These are phyloP conservation scores for Notarius quadriscutis DNA, from an alignment of 2,113 vertebrate species.

Conservation along the genomic window DNA sequence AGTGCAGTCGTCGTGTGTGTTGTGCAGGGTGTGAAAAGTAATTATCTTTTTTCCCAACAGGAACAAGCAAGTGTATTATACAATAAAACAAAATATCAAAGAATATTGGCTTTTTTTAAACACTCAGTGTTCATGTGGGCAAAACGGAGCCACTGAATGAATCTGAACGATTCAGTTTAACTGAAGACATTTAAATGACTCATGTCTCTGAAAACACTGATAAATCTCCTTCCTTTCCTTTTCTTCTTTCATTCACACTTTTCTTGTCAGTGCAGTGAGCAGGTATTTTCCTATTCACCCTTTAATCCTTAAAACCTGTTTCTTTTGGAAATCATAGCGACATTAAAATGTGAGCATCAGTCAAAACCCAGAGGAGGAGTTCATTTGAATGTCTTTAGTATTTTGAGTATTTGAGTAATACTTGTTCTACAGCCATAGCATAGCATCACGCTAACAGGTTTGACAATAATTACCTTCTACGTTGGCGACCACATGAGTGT, in stretches of 20 bases:
- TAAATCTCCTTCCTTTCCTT: too few species aligned
- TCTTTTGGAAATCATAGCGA: not conserved
- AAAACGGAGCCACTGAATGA: not conserved
- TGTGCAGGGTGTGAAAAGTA: not conserved
- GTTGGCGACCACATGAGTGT: not conserved
- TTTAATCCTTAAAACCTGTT: not conserved
- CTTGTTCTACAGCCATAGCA: not conserved
- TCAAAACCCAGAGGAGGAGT: not conserved
- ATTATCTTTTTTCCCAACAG: too few species aligned
- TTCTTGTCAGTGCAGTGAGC: not conserved
- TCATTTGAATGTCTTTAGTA: not conserved
- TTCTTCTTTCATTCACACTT: not conserved
- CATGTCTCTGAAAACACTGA: not conserved
- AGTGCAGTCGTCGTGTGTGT: not conserved
- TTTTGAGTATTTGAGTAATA: not conserved
- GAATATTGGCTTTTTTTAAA: not conserved
- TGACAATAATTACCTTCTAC: not conserved
- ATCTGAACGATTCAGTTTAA: not conserved
- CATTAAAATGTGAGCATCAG: not conserved
- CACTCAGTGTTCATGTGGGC: not conserved
- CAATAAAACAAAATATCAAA: not conserved
- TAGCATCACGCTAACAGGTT: not conserved
- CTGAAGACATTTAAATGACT: not conserved
- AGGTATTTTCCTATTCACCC: not conserved
- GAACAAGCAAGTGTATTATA: not conserved